Percentiles rank a stretch among this genome's conserved stretches.
phyloP scores from a whole-genome alignment of 2,888 invertebrate genomes.

The Polymixis lichenea region DNA sequence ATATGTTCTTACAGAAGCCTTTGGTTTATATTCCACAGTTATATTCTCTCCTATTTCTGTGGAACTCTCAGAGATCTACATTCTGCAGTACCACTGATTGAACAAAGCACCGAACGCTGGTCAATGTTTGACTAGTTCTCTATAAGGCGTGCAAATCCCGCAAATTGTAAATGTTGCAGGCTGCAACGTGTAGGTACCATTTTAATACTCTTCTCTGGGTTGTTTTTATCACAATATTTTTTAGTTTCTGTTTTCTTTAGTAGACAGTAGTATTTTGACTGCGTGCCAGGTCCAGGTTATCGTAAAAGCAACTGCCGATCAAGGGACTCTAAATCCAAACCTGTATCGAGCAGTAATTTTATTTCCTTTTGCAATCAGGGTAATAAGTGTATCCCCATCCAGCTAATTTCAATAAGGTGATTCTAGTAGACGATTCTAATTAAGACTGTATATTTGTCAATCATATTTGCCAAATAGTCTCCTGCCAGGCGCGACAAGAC shows the following conservation, averaged over 20 bases:
- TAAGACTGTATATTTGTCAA: neutral
- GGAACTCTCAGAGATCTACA: constrained; percentile 2
- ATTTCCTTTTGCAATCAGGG: neutral
- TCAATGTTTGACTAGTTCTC: constrained; percentile 33
- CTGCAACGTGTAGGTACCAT: neutral
- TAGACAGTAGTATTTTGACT: neutral
- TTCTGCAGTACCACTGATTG: constrained; percentile 16
- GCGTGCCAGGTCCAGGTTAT: neutral
- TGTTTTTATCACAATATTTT: neutral
- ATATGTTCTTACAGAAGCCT: neutral
- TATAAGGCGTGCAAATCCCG: neutral
- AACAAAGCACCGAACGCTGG: constrained; percentile 34
- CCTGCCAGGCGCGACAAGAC: no score
- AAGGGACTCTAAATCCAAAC: neutral
- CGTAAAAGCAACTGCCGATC: neutral
- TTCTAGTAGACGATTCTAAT: neutral
- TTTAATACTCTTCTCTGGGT: neutral
- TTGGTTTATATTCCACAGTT: neutral
- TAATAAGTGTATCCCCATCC: neutral
- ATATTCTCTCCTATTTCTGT: neutral
- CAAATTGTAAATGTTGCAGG: neutral
- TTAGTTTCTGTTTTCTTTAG: neutral
- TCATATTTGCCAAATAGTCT: neutral
- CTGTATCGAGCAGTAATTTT: neutral
- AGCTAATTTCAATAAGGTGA: neutral